Percentiles rank a stretch among this genome's conserved stretches.
These are phyloP conservation scores for Caloenas nicobarica DNA, from an alignment of 2,113 vertebrate species.

Conservation along the genomic window DNA sequence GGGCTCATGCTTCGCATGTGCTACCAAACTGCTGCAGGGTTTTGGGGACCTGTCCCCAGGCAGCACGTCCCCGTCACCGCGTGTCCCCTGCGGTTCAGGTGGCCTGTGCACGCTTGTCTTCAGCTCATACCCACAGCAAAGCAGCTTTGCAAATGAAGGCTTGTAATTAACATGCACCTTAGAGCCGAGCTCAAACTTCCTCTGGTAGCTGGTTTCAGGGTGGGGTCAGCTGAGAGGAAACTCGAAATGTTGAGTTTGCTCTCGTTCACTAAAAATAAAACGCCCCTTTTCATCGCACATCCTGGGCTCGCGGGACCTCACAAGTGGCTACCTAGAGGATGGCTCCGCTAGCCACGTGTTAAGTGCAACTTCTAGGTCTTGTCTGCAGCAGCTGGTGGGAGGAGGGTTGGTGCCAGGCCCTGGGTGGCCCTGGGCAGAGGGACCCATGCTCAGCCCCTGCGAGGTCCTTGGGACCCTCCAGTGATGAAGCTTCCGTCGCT, in stretches of 20 bases:
- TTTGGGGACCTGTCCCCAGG: background rate
- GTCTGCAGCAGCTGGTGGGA: background rate
- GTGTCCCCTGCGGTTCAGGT: background rate
- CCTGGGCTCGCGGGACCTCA: background rate
- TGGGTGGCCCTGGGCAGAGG: background rate
- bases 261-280: background rate
- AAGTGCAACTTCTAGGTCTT: background rate
- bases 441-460: background rate
- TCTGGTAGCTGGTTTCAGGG: background rate
- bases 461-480: accelerated
- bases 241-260: background rate
- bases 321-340: background rate
- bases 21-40: background rate
- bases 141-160: background rate
- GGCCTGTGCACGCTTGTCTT: background rate
- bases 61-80: accelerated
- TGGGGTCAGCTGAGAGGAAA: background rate
- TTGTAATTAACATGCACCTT: background rate
- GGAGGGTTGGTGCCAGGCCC: background rate
- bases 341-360: background rate
- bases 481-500: background rate
- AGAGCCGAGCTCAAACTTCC: background rate
- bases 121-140: background rate
- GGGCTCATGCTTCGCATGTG: background rate
- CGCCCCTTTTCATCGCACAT: background rate